Percentiles rank a stretch among this genome's conserved stretches.
These are phyloP conservation scores for Xestia sexstrigata DNA, from an alignment of 2,888 invertebrate genomes.

Conservation along the genomic window DNA sequence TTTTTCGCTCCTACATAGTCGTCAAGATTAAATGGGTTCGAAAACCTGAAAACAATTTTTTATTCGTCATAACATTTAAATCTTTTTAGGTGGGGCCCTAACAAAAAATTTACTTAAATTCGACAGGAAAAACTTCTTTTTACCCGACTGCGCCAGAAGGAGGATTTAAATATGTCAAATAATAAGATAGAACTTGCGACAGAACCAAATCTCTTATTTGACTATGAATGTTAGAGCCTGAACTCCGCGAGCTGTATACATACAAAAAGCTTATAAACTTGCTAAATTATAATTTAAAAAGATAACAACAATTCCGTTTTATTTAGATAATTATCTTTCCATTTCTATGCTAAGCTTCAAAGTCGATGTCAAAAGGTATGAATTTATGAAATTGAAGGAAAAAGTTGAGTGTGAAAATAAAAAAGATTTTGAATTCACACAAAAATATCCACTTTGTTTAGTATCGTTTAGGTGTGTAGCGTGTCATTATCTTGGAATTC, in stretches of 20 bases:
- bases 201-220: background rate
- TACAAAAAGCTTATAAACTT: background rate
- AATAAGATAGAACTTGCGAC: background rate
- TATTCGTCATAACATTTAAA: no score
- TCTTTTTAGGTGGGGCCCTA: no score
- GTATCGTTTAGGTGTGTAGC: background rate
- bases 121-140: background rate
- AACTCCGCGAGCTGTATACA: no score
- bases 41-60: background rate
- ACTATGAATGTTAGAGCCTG: background rate
- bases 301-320: constrained; percentile 6
- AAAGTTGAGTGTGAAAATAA: background rate
- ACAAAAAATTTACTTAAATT: background rate
- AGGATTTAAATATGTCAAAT: background rate
- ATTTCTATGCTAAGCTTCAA: background rate
- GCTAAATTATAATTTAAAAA: background rate
- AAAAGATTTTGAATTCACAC: background rate
- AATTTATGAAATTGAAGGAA: background rate
- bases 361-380: background rate
- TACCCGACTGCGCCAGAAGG: no score
- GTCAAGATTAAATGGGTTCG: background rate
- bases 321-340: background rate
- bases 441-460: background rate
- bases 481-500: no score
- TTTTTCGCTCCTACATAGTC: background rate